phyloP scores from a whole-genome alignment of 1,140 invertebrate genomes.

The Platyscapa corneri region DNA sequence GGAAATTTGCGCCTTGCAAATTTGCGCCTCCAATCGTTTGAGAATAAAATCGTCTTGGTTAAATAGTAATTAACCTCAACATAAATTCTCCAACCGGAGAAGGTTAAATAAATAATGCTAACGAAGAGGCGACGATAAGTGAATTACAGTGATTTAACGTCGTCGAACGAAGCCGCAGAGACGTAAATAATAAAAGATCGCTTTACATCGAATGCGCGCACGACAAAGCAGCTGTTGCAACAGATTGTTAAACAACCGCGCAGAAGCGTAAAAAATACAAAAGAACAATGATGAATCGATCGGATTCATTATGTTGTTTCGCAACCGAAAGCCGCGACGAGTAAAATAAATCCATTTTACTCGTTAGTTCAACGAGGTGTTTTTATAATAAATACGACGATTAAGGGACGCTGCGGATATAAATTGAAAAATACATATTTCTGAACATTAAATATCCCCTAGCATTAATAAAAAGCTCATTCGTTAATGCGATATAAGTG shows the following conservation, averaged over 20 bases:
- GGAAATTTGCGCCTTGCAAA: background rate
- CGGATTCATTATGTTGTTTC: no score
- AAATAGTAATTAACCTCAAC: background rate
- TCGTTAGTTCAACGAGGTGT: no score
- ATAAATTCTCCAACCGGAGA: background rate
- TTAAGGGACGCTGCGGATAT: no score
- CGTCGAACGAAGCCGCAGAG: background rate
- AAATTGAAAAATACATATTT: no score
- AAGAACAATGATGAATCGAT: background rate
- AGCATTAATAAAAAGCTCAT: no score
- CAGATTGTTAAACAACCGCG: background rate
- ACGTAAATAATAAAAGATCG: background rate
- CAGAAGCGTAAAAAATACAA: background rate
- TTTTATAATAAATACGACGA: no score
- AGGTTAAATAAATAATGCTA: background rate
- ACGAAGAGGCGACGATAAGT: background rate
- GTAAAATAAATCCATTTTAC: background rate
- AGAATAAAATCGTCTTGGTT: background rate
- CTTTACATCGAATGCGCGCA: background rate
- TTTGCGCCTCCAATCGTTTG: background rate
- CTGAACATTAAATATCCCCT: no score
- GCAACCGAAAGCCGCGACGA: background rate
- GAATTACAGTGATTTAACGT: background rate
- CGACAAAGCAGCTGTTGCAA: background rate
- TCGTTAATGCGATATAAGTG: no score